Percentiles rank a stretch among this genome's conserved stretches.
Evolutionary conservation across 2,888 invertebrate genomes (phyloP).

Genomic region (Willowsia nigromaculata): DNA sequence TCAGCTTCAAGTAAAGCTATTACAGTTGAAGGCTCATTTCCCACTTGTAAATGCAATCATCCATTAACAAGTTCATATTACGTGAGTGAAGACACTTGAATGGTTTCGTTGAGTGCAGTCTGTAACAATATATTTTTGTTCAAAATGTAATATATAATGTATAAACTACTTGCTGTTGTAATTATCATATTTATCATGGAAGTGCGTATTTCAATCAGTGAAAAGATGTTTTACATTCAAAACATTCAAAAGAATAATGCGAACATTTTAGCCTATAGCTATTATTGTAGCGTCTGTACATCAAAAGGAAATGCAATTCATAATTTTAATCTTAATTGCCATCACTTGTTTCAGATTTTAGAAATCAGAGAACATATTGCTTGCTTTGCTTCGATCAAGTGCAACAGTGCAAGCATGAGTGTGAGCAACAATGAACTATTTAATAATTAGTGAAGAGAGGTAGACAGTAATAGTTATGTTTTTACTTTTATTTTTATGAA

Average conservation of each 20-base stretch:
- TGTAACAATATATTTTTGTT: background rate
- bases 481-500: background rate
- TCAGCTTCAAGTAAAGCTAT: too few relatives aligned
- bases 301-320: background rate
- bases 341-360: background rate
- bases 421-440: background rate
- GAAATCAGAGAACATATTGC: slow-evolving; percentile 7
- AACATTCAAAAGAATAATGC: background rate
- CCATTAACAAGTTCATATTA: background rate
- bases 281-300: background rate
- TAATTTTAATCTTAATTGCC: slow-evolving; percentile 1
- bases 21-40: background rate
- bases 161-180: background rate
- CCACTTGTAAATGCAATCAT: background rate
- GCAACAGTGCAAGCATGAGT: background rate
- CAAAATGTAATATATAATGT: background rate
- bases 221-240: background rate
- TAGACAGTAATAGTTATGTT: background rate
- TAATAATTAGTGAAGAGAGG: background rate
- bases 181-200: background rate
- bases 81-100: background rate
- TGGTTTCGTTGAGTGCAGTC: background rate
- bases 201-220: background rate
- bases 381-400: background rate
- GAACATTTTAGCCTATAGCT: background rate